Percentiles rank a stretch among this genome's conserved stretches.
These are phyloP conservation scores for Pelvicachromis taeniatus DNA, from an alignment of 2,113 vertebrate genomes.

Conservation along the genomic window DNA sequence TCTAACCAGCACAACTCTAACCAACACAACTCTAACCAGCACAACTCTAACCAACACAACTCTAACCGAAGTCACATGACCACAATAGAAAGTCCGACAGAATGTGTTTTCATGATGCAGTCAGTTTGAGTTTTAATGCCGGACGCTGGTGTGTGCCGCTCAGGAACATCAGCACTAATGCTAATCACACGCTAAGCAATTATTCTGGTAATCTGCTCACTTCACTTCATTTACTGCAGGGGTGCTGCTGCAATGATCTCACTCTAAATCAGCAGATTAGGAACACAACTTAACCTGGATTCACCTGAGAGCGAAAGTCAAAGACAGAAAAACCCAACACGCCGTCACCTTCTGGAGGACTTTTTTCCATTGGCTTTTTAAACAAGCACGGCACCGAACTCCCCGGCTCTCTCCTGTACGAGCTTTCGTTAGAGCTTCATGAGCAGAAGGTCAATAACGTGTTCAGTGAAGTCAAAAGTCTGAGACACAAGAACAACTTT, in stretches of 20 bases:
- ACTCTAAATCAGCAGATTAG: conserved; percentile 22
- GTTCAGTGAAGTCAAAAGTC: background rate
- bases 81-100: background rate
- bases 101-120: too few species aligned
- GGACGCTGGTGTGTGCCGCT: background rate
- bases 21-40: too few species aligned
- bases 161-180: background rate
- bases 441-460: background rate
- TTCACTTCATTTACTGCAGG: background rate
- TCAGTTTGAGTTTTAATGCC: background rate
- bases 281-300: background rate
- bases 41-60: too few species aligned
- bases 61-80: too few species aligned
- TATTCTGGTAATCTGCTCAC: background rate
- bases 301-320: background rate
- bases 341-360: background rate
- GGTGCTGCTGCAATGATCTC: background rate
- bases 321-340: background rate
- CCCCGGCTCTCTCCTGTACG: background rate
- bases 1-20: too few species aligned
- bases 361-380: background rate
- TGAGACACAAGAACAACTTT: background rate
- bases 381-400: background rate
- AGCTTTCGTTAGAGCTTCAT: background rate
- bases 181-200: conserved; percentile 25